Percentiles rank a stretch among this genome's conserved stretches.
Conservation (phyloP, 2,888 invertebrate genomes). For the Calameuta idolon region DNA sequence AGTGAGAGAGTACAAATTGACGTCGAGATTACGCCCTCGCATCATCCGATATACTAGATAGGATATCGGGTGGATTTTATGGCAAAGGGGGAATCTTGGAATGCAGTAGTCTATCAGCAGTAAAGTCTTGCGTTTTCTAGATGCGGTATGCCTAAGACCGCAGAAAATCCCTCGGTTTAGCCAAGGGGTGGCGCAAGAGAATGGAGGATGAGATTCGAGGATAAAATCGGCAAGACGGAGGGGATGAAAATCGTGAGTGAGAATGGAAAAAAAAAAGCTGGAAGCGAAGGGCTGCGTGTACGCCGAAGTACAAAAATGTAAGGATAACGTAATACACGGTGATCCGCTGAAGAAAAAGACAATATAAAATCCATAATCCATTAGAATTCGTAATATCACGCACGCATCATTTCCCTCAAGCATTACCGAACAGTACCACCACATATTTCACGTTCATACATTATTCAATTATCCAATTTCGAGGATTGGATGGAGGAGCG, state of each 20-base stretch:
- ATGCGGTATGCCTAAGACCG: constrained; percentile 22
- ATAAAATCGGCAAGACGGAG: neutral
- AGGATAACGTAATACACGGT: neutral
- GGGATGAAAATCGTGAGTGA: neutral
- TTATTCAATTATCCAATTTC: constrained; percentile 40
- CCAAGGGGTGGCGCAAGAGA: neutral
- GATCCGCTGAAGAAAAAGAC: constrained; percentile 13
- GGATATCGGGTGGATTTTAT: constrained; percentile 29
- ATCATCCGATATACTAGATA: neutral
- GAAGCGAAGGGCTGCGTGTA: neutral
- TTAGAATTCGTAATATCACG: constrained; percentile 32
- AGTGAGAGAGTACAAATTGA: neutral
- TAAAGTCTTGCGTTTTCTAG: constrained; percentile 44
- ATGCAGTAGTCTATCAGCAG: constrained; percentile 50
- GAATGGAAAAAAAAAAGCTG: neutral
- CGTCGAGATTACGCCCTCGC: neutral
- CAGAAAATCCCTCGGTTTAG: neutral
- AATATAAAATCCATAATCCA: constrained; percentile 40
- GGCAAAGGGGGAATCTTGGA: constrained; percentile 48
- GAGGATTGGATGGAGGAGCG: neutral
- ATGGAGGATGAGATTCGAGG: neutral
- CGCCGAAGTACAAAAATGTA: neutral
- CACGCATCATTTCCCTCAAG: constrained; percentile 9
- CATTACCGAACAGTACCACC: neutral
- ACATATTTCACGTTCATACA: constrained; percentile 30